Evolutionary conservation across 2,888 invertebrate species (phyloP).

Genomic region (Luperina nickerlii): DNA sequence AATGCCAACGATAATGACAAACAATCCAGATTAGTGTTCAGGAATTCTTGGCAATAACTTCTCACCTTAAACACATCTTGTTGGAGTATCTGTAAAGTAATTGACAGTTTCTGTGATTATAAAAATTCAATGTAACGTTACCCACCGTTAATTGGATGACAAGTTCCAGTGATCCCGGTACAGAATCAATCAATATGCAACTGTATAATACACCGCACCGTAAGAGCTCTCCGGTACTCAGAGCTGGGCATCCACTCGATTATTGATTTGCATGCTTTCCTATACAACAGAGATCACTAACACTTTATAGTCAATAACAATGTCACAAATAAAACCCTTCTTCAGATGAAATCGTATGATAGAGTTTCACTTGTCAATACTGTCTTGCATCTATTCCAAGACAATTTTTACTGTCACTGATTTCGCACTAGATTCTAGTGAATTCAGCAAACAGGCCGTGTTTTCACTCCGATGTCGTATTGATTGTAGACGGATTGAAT

Average conservation of each 20-base stretch:
- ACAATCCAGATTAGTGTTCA: slow-evolving; percentile 29
- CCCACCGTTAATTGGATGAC: slow-evolving; percentile 81
- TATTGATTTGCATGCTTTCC: slow-evolving; percentile 88
- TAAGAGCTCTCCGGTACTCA: slow-evolving; percentile 78
- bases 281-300: slow-evolving; percentile 82
- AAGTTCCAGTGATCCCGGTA: slow-evolving; percentile 79
- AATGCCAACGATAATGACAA: slow-evolving; percentile 27
- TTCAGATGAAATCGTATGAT: slow-evolving; percentile 81
- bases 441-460: slow-evolving; percentile 78
- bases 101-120: slow-evolving; percentile 34
- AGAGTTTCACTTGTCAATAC: slow-evolving; percentile 89
- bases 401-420: slow-evolving; percentile 74
- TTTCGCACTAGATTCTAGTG: slow-evolving; percentile 72
- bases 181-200: slow-evolving; percentile 88
- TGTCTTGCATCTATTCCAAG: slow-evolving; percentile 76
- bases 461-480: slow-evolving; percentile 82
- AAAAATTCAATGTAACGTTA: slow-evolving; percentile 58
- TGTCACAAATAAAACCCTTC: slow-evolving; percentile 80
- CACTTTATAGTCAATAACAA: slow-evolving; percentile 83
- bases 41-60: slow-evolving; percentile 42
- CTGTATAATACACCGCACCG: slow-evolving; percentile 82
- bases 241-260: slow-evolving; percentile 81
- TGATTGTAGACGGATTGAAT: slow-evolving; percentile 85
- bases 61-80: slow-evolving; percentile 20
- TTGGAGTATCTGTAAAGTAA: slow-evolving; percentile 43